phyloP scores from a whole-genome alignment of 2,888 invertebrate species.

The Netelia melanura region DNA sequence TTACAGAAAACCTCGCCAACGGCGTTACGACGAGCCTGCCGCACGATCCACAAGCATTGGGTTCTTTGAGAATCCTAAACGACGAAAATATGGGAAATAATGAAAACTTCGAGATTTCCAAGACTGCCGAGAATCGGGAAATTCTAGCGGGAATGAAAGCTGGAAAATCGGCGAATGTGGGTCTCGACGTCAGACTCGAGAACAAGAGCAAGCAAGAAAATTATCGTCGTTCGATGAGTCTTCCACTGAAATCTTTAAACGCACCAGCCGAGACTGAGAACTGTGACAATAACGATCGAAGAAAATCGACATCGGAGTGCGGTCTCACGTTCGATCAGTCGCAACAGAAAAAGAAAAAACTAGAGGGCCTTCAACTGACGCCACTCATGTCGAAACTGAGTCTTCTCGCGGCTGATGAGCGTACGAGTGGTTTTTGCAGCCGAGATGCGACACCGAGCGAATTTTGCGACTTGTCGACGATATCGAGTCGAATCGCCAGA shows the following conservation, averaged over 20 bases:
- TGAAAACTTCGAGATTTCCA: not conserved
- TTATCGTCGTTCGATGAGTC: slow-evolving; percentile 87
- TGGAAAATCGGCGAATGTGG: slow-evolving; percentile 60
- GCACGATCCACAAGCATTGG: slow-evolving; percentile 8
- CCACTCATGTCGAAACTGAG: slow-evolving; percentile 94
- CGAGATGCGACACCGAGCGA: slow-evolving; percentile 89
- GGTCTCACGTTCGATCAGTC: slow-evolving; percentile 77
- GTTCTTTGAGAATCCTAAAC: not conserved
- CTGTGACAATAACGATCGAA: slow-evolving; percentile 79
- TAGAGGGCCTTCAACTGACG: slow-evolving; percentile 90
- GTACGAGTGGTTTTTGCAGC: slow-evolving; percentile 89
- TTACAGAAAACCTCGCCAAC: slow-evolving; percentile 73
- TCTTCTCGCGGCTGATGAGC: slow-evolving; percentile 90
- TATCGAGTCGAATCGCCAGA: slow-evolving; percentile 78
- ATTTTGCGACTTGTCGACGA: slow-evolving; percentile 82
- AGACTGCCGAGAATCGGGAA: not conserved
- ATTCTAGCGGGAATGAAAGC: slow-evolving; percentile 29
- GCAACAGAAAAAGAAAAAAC: slow-evolving; percentile 85
- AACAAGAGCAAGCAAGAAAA: slow-evolving; percentile 81
- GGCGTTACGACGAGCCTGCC: slow-evolving; percentile 36
- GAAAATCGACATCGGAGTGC: slow-evolving; percentile 78
- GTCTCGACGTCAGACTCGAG: slow-evolving; percentile 75
- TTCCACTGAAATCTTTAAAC: slow-evolving; percentile 90
- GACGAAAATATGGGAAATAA: slow-evolving; percentile 41
- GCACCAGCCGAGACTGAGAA: slow-evolving; percentile 81